These are phyloP conservation scores for Rhodophaea formosa DNA, from an alignment of 2,888 invertebrate genomes.

Conservation along the genomic window DNA sequence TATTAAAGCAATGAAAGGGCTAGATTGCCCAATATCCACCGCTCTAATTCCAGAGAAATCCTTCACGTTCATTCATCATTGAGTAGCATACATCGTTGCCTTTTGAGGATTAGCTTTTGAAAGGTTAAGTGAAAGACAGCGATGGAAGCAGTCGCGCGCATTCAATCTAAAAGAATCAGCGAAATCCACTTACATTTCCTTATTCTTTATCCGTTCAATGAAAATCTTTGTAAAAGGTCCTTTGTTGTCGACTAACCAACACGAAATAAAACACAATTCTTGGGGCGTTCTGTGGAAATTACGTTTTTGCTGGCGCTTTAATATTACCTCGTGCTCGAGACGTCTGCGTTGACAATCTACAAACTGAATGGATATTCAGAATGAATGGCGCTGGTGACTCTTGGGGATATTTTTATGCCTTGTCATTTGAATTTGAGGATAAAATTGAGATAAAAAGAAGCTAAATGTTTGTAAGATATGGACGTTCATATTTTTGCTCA, in stretches of 20 bases:
- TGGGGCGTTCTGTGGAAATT: constrained; percentile 43
- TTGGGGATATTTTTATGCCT: constrained; percentile 19
- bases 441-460: not conserved
- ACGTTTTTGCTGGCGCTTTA: constrained; percentile 47
- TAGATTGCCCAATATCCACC: constrained; percentile 50
- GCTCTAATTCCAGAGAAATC: constrained; percentile 53
- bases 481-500: not conserved
- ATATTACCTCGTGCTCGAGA: constrained; percentile 39
- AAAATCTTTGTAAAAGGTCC: constrained; percentile 54
- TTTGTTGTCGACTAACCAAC: constrained; percentile 48
- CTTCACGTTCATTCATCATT: not conserved
- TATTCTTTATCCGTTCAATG: constrained; percentile 49
- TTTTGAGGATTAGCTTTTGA: not conserved
- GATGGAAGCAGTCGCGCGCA: not conserved
- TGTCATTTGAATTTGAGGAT: not conserved
- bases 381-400: constrained; percentile 33
- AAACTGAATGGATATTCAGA: constrained; percentile 39
- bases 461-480: not conserved
- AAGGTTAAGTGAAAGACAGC: not conserved
- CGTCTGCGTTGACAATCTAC: constrained; percentile 33
- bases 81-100: constrained; percentile 15
- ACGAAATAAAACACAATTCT: constrained; percentile 49
- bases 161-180: constrained; percentile 28
- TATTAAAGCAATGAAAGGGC: constrained; percentile 52
- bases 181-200: constrained; percentile 56